These are phyloP conservation scores for Crotalus horridus DNA, from an alignment of 2,113 vertebrate species.

Conservation along the genomic window DNA sequence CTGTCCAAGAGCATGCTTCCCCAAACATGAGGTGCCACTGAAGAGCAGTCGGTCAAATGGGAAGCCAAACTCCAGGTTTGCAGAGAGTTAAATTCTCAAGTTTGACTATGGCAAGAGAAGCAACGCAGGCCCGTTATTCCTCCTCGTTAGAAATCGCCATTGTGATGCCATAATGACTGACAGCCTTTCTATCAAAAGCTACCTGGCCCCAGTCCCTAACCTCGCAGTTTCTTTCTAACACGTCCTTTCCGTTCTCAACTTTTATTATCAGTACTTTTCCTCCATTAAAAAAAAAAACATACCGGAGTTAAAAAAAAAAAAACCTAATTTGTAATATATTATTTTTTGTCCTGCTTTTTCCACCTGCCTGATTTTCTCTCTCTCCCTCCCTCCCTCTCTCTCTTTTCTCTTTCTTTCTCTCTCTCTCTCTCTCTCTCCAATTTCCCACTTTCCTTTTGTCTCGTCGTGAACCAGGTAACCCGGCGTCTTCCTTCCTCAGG, in stretches of 20 bases:
- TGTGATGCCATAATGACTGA: neutral
- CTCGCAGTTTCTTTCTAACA: fast-evolving
- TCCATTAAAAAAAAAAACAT: conserved; percentile 46
- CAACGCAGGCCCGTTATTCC: neutral
- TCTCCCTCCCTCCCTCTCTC: conserved; percentile 62
- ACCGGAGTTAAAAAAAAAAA: conserved; percentile 60
- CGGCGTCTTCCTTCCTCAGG: conserved; percentile 97
- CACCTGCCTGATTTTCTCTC: neutral
- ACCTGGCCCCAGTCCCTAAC: neutral
- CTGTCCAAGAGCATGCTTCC: neutral
- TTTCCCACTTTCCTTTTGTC: conserved; percentile 72
- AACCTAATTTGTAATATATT: conserved; percentile 59
- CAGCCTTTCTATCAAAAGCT: neutral
- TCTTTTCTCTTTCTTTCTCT: conserved; percentile 49
- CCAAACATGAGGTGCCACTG: neutral
- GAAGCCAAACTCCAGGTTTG: neutral
- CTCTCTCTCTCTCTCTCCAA: conserved; percentile 62
- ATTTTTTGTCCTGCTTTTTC: conserved; percentile 9
- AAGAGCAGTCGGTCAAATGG: too few relatives aligned
- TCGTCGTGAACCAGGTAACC: conserved; percentile 85
- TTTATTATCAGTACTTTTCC: conserved; percentile 51
- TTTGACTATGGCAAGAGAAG: neutral
- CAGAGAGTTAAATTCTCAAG: neutral
- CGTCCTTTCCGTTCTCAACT: conserved; percentile 39
- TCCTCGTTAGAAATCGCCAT: neutral